Evolutionary conservation across 2,113 vertebrate species (phyloP).

Genomic region (Centrocercus urophasianus): DNA sequence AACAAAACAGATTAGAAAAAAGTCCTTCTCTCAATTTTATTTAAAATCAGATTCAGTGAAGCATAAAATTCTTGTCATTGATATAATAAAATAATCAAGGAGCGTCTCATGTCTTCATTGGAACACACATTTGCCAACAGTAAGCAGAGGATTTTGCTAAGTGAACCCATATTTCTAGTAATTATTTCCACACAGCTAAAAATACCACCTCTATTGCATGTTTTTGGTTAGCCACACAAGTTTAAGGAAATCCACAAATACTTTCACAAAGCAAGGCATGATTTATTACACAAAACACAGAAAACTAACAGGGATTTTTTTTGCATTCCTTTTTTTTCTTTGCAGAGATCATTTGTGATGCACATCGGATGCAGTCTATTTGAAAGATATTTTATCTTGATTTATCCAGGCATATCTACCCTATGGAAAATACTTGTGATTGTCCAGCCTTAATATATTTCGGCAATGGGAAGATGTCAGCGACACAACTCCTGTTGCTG

Average conservation of each 20-base stretch:
- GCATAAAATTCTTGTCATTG: slow-evolving; percentile 21
- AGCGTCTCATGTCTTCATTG: background rate
- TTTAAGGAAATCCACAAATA: slow-evolving; percentile 1
- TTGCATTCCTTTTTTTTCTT: background rate
- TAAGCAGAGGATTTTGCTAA: background rate
- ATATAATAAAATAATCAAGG: slow-evolving; percentile 27
- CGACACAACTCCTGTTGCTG: slow-evolving; percentile 33
- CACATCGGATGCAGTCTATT: slow-evolving; percentile 22
- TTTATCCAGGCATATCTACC: slow-evolving; percentile 63
- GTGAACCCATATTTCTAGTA: background rate
- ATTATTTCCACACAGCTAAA: background rate
- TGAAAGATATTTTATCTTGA: slow-evolving; percentile 51
- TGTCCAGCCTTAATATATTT: slow-evolving; percentile 59
- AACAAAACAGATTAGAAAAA: background rate
- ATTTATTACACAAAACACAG: background rate
- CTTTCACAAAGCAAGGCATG: background rate
- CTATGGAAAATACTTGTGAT: slow-evolving; percentile 68
- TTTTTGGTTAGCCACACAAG: background rate
- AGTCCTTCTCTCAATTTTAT: background rate
- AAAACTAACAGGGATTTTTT: background rate
- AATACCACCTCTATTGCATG: background rate
- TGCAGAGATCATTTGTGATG: background rate
- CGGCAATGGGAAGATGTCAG: slow-evolving; percentile 50
- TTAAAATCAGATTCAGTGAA: slow-evolving; percentile 8
- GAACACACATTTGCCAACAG: background rate